Base-by-base conservation (phyloP, 1,140 invertebrate species). In the Drepana arcuata region DNA sequence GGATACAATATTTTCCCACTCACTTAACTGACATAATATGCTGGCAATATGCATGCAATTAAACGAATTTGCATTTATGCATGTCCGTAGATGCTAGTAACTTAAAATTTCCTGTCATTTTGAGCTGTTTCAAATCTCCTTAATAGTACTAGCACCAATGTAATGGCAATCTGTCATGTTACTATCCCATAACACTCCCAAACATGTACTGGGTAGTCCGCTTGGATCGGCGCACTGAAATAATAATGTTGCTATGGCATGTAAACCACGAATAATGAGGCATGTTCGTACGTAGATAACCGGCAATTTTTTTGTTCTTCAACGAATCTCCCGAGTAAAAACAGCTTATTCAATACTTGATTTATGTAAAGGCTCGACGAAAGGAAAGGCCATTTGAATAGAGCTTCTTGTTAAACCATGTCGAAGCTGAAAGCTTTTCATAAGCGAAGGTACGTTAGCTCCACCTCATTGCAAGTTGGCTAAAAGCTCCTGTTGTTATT, bases 351-450 rank as follows among this genome's bases (percentile, higher is more conserved):
- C 65, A 75, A 66, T 67, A 67, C 53, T 67, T 77, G 66, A 80
- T 77, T 68, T 80, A 80, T 79, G 62, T 56, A 60, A 68, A 72
- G 57, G 57, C 55, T 62, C 55, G 54, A 50, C 37, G 45, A 51
- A 44, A 57, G 57, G 60, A 46, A 60, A 48, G 57, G 56, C 49
- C 62, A 77, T 80, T 77, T 80, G 67, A 73, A 79, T 77, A 73
- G 69, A 57, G 56, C 49, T 45, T 55, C 48, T 53, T 46, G 52
- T 55, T 57, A 65, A n/a, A 58, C 57, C 56, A 41, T 65, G 51
- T 66, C 63, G 55, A 64, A 71, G 57, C 55, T 77, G 66, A 74
- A 74, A 74, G 75, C 70, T 77, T 73, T 73, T 71, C 66, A 74
- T 71, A 77, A 80, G 69, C 56, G 64, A 60, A 66, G 38, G 34